Base-by-base conservation (phyloP, 1,140 invertebrate species). In the Mylabris phalerata region DNA sequence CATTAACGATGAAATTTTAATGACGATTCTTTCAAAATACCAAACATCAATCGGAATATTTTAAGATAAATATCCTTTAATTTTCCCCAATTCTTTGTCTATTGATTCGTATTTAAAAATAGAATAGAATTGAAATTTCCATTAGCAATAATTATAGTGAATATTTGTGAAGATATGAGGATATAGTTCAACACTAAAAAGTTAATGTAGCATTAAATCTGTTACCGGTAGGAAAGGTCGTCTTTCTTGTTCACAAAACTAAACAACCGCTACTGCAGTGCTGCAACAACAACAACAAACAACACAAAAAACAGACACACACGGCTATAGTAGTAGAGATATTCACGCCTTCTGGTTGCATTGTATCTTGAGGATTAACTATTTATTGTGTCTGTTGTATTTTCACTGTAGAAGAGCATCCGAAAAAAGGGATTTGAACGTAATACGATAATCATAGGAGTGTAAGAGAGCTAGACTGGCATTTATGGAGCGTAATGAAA, bases 181-280 rank as follows among this genome's bases (percentile, higher is more conserved):
- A 32, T 4, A 3, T 32, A 32, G 32, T 32, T 32, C 32, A 32
- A 32, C 48, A 50, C 48, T 50, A 7, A 2, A 11, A n/a, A 50
- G 52, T 51, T 63, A 63, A 63, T 63, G 62, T 63, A 63, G 62
- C 59, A 55, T 63, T 56, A 63, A 63, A 60, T 61, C 62, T 47
- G 32, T 32, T 32, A 32, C 51, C 57, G 57, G 32, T 52, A 51
- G 57, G 45, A 48, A 59, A 50, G 27, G 26, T 50, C 27, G 25
- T 25, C 9, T 24, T 50, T 50, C 27, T 25, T 39, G 27, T 11
- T 3, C n/a, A 39, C 27, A 45, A 45, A 50, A 38, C 32, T 32
- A 32, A 4, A 39, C 27, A 27, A 19, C 24, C 48, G 48, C 48
- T 50, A 50, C 48, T 38, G 48, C 32, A 38, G 24, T 32, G 32